Evolutionary conservation across 2,113 vertebrate genomes (phyloP), one percentile per base, ranked within the genome.

Genomic region (Bucco capensis): DNA sequence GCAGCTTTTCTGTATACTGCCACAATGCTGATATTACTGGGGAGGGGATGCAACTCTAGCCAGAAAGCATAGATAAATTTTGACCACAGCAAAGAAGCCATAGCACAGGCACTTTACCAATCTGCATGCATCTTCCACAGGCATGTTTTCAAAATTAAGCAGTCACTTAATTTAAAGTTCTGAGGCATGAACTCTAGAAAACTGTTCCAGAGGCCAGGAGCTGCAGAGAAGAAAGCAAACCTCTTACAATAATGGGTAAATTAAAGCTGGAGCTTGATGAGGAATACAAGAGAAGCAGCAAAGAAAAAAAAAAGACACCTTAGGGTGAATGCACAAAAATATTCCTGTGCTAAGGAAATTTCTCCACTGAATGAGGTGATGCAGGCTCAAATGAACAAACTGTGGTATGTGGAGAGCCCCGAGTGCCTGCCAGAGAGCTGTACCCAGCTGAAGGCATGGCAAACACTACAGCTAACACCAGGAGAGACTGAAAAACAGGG

Each of bases 21-120:
- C 79, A 86, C 88, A 86, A n/a, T 5, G 40, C 61, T 88, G 92
- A 88, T 93, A 95, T 56, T 88, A 18, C 69, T n/a, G 28, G 90
- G 93, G 83, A 95, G 92, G 83, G 86, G 51, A 88, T 53, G 69
- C 16, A 71, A 88, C 65, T 40, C 91, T 50, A 62, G 12, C 46
- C 85, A 76, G 58, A 6, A 1, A 83, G 42, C 37, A 86, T 27
- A 86, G 93, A 95, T 93, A 94, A 96, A 88, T 67, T 74, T 22
- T 44, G 56, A 42, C 49, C 1, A 2, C 76, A 53, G 80, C 1
- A 4, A 67, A 49, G 53, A 88, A 83, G 49, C n/a, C 3, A 0
- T 2, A 51, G 73, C 50, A 27, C 1, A 40, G 44, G 13, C 4
- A 6, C 33, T 66, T 65, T 25, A 64, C 49, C 30, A 49, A 67